Evolutionary conservation across 2,113 vertebrate genomes (phyloP).

Genomic region (Phocoena phocoena): DNA sequence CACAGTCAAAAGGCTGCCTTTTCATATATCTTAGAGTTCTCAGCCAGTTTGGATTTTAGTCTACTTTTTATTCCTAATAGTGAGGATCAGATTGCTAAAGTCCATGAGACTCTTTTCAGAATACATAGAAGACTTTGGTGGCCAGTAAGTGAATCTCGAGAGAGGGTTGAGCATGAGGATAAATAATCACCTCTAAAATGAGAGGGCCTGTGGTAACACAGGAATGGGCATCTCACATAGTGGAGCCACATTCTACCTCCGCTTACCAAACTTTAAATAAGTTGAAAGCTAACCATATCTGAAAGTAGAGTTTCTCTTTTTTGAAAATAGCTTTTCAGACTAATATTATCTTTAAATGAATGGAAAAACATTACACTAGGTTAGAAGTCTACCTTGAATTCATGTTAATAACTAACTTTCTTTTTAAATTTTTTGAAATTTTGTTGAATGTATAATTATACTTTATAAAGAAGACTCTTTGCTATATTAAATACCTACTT

Average conservation of each 20-base stretch:
- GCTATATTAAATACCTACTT: neutral
- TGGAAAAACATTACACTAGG: neutral
- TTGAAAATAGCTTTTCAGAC: neutral
- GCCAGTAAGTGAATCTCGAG: neutral
- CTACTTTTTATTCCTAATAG: neutral
- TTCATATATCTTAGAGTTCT: neutral
- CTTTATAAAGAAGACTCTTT: neutral
- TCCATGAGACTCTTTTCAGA: neutral
- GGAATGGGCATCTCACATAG: neutral
- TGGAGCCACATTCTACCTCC: neutral
- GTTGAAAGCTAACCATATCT: neutral
- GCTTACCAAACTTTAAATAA: neutral
- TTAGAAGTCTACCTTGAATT: constrained; percentile 7
- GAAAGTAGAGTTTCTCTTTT: constrained; percentile 27
- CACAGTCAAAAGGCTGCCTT: neutral
- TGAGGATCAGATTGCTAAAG: neutral
- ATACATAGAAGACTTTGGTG: neutral
- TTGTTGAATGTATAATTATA: constrained; percentile 22
- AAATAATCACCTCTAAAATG: neutral
- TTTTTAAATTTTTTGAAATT: constrained; percentile 5
- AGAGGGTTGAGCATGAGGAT: neutral
- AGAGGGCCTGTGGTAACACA: neutral
- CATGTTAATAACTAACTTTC: neutral
- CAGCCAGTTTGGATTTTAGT: neutral
- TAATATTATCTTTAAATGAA: neutral